Evolutionary conservation across 2,888 invertebrate species (phyloP), one percentile per base, ranked within the genome.

Genomic region (Chironomus tentans): DNA sequence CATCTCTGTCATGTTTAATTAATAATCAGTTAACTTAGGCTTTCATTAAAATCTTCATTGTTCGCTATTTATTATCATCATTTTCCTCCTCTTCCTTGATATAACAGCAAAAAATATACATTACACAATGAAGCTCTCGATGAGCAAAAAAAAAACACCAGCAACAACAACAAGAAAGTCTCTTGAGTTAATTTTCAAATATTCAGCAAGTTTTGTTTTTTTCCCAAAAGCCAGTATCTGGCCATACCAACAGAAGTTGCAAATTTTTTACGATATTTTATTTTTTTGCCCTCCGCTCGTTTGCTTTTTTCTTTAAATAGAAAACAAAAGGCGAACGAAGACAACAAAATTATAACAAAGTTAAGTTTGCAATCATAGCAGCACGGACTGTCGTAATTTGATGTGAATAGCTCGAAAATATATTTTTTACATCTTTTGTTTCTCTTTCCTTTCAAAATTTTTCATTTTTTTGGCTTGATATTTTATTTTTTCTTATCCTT

Each of bases 11-110:
- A 65, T 65, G 65, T 65, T 68, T 68, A 68, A 68, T 68, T 68
- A 68, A 68, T 68, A 68, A 68, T 68, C 68, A 68, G 68, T 68
- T 68, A 68, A 22, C 68, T 28, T 38, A n/a, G 28, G 38, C 46
- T 18, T 68, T 68, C 68, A 68, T 68, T 68, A 68, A 38, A 38
- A n/a, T 68, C 68, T 68, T 68, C 46, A 68, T 68, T 68, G 68
- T 68, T 68, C 68, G 68, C 65, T 65, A 65, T 65, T 65, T 65
- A 65, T 65, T 65, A 65, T 65, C 65, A 65, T 22, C 65, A 21
- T 24, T n/a, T 13, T 65, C 65, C 3, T 13, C 21, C 22, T 12
- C 18, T 6, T 24, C 65, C 13, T 5, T 65, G 13, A 4, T 65
- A 12, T 65, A 56, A 15, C 6, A 15, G n/a, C n/a, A 15, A 18